Evolutionary conservation across 1,140 invertebrate species (phyloP).

Genomic region (Ooceraea biroi): DNA sequence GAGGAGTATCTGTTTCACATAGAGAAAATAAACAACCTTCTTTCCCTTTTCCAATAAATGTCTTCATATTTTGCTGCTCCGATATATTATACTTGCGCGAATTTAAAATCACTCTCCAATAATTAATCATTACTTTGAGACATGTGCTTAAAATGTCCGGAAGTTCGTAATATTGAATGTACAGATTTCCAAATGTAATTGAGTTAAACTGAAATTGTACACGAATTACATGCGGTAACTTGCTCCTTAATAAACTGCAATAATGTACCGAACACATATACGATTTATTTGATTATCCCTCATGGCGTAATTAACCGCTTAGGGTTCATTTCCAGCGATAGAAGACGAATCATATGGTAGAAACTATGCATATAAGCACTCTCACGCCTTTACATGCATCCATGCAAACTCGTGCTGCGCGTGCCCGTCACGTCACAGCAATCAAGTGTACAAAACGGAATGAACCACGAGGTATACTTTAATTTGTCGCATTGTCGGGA

Average conservation of each 20-base stretch:
- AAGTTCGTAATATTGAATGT: neutral
- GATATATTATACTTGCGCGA: neutral
- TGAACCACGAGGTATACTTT: conserved; percentile 4
- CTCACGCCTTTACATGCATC: neutral
- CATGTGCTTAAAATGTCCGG: neutral
- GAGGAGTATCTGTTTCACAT: neutral
- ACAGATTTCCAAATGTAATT: conserved; percentile 21
- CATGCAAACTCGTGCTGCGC: neutral
- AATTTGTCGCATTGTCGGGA: conserved; percentile 14
- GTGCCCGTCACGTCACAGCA: neutral
- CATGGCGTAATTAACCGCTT: too few relatives aligned
- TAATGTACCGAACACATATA: conserved; percentile 20
- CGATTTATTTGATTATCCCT: neutral
- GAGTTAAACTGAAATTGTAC: neutral
- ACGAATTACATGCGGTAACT: neutral
- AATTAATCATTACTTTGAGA: conserved; percentile 1
- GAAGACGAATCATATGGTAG: neutral
- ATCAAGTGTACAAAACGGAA: conserved; percentile 16
- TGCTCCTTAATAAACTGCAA: conserved; percentile 16
- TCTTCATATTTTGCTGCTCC: neutral
- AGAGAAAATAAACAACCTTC: conserved; percentile 9
- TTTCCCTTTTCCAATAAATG: neutral
- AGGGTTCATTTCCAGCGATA: too few relatives aligned
- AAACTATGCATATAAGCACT: neutral
- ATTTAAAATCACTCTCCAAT: neutral